phyloP scores from a whole-genome alignment of 2,113 vertebrate genomes.

The Egretta garzetta region DNA sequence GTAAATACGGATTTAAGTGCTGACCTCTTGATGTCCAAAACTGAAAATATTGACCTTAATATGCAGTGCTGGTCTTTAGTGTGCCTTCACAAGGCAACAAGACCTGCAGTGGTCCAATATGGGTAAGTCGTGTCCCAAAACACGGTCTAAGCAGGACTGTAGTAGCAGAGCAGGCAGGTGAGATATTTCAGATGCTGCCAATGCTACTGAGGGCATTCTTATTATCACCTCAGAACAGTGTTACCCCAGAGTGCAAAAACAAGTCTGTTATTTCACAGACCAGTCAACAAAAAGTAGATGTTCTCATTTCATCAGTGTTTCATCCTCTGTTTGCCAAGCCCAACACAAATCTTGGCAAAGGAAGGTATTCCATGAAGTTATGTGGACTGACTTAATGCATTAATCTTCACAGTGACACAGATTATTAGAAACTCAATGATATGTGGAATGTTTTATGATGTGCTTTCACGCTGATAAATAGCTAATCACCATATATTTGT shows the following conservation, averaged over 20 bases:
- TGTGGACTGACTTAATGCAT: slow-evolving; percentile 13
- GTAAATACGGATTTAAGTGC: background rate
- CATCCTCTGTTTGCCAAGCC: background rate
- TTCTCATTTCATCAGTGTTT: slow-evolving; percentile 1
- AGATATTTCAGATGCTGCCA: background rate
- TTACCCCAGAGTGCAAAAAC: background rate
- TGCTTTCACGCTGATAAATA: slow-evolving; percentile 29
- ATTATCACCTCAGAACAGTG: background rate
- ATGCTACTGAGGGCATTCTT: fast-evolving
- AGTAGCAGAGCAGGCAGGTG: background rate
- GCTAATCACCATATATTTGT: slow-evolving; percentile 44
- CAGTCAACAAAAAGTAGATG: background rate
- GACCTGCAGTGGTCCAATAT: background rate
- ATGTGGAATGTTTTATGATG: slow-evolving; percentile 43
- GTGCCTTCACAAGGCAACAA: background rate
- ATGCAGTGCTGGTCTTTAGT: background rate
- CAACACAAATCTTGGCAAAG: slow-evolving; percentile 14
- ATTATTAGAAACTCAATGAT: slow-evolving; percentile 11
- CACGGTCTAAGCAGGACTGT: background rate
- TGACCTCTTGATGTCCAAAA: background rate
- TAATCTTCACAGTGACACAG: slow-evolving; percentile 25
- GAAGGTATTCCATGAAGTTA: slow-evolving; percentile 21
- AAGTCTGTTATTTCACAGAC: background rate
- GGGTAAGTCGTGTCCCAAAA: background rate
- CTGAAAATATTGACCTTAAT: background rate